These are phyloP conservation scores for Mimachlamys varia DNA, from an alignment of 2,888 invertebrate species.

Conservation along the genomic window DNA sequence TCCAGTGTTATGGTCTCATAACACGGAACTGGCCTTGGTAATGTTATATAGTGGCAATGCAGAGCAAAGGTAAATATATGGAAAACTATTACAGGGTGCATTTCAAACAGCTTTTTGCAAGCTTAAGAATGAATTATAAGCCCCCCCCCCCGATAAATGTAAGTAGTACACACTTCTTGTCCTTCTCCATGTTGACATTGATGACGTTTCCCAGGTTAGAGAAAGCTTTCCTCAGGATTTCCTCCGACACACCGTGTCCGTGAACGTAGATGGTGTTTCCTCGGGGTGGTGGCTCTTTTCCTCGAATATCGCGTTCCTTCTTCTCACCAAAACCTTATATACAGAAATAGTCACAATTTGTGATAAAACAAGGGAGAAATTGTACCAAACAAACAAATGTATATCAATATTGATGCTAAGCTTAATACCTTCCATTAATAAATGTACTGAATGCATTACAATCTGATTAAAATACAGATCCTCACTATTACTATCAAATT, in stretches of 20 bases:
- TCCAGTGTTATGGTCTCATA: too few relatives aligned
- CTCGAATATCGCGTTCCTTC: constrained; percentile 60
- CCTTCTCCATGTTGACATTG: constrained; percentile 92
- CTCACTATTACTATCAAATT: too few relatives aligned
- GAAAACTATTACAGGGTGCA: too few relatives aligned
- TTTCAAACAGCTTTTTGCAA: too few relatives aligned
- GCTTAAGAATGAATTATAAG: too few relatives aligned
- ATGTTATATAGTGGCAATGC: too few relatives aligned
- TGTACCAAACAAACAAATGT: too few relatives aligned
- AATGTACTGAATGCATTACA: background rate
- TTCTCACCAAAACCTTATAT: constrained; percentile 81
- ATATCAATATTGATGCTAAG: background rate
- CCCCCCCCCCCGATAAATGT: too few relatives aligned
- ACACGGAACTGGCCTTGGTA: too few relatives aligned
- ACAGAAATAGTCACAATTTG: constrained; percentile 83
- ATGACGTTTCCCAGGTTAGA: constrained; percentile 89
- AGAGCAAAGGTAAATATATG: too few relatives aligned
- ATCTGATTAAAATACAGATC: background rate
- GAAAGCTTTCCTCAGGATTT: constrained; percentile 90
- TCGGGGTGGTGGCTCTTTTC: constrained; percentile 85
- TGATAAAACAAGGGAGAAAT: background rate
- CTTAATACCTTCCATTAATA: too few relatives aligned
- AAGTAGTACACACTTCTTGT: constrained; percentile 89
- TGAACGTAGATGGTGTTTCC: constrained; percentile 93
- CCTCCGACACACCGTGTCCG: constrained; percentile 91